Evolutionary conservation across 2,113 vertebrate genomes (phyloP), one percentile per base, ranked within the genome.

Genomic region (Siniperca knerii): DNA sequence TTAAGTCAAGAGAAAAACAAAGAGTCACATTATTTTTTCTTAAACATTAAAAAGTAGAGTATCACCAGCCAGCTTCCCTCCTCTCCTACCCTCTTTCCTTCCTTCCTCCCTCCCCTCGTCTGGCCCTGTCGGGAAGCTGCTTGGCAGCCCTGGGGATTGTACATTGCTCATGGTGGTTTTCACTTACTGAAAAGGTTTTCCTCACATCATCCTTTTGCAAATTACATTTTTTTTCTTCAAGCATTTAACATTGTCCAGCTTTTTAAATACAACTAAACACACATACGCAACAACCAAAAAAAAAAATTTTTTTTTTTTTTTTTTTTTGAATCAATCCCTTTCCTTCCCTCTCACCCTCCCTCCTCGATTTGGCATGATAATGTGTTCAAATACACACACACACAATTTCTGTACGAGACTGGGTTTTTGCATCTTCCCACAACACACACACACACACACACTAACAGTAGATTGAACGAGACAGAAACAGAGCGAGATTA

Each of bases 1-100:
- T 83, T 87, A 84, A 87, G 88, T 90, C 83, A 90, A 89, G 87
- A 93, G 86, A 89, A 93, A 91, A 91, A 88, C 91, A 88, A 65
- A 93, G 78, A 94, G 89, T 89, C 94, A 94, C 92, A 92, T 91
- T 92, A 89, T 92, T 89, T 85, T 85, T 90, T 89, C 84, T 92
- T 92, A 91, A 94, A 93, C 94, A 95, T 89, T 90, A 93, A 94
- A 94, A 96, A 95, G 94, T 94, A 93, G 90, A 94, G 91, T 93
- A 87, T 94, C 90, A 93, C 92, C 93, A 92, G 92, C 91, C 87
- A 86, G 84, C 90, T 86, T 84, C 86, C 79, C 83, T 77, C 89
- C 77, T 80, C 73, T 86, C 67, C 69, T 68, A 54, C 73, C 74
- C 44, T 79, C 78, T 44, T 25, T 77, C 52, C 37, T 58, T 60